phyloP scores from a whole-genome alignment of 2,888 invertebrate genomes.

The Emmelina monodactyla region DNA sequence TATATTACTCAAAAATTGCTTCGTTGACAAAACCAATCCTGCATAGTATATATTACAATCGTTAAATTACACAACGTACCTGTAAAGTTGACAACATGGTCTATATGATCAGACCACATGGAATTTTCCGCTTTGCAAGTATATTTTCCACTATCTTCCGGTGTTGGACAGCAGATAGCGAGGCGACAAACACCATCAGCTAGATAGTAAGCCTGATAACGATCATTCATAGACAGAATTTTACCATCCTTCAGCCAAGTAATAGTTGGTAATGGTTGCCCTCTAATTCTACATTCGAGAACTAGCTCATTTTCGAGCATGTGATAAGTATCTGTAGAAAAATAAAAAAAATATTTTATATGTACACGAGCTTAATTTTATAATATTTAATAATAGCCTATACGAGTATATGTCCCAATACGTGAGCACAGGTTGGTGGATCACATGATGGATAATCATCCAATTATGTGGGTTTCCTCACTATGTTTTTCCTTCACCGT shows the following conservation, averaged over 20 bases:
- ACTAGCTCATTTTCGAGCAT: slow-evolving; percentile 75
- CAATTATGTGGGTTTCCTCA: too few species aligned
- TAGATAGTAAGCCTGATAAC: slow-evolving; percentile 71
- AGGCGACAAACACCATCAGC: slow-evolving; percentile 79
- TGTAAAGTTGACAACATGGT: slow-evolving; percentile 74
- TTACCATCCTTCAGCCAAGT: slow-evolving; percentile 79
- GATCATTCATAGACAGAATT: slow-evolving; percentile 58
- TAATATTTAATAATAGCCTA: neutral
- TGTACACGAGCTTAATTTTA: neutral
- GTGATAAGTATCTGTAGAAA: slow-evolving; percentile 72
- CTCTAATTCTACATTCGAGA: slow-evolving; percentile 80
- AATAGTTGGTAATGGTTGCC: slow-evolving; percentile 75
- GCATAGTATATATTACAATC: neutral
- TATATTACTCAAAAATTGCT: slow-evolving; percentile 1
- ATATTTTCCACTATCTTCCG: slow-evolving; percentile 76
- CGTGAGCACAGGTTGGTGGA: too few species aligned
- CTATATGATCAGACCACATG: slow-evolving; percentile 76
- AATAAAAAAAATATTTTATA: neutral
- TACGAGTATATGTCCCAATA: neutral
- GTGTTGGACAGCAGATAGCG: slow-evolving; percentile 70
- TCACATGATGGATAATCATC: too few species aligned
- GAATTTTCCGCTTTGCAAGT: slow-evolving; percentile 79
- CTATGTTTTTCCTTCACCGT: too few species aligned
- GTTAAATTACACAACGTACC: slow-evolving; percentile 37
- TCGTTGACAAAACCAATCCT: neutral